Base-by-base conservation (phyloP, 2,888 invertebrate species). In the Glaucopsyche alexis region DNA sequence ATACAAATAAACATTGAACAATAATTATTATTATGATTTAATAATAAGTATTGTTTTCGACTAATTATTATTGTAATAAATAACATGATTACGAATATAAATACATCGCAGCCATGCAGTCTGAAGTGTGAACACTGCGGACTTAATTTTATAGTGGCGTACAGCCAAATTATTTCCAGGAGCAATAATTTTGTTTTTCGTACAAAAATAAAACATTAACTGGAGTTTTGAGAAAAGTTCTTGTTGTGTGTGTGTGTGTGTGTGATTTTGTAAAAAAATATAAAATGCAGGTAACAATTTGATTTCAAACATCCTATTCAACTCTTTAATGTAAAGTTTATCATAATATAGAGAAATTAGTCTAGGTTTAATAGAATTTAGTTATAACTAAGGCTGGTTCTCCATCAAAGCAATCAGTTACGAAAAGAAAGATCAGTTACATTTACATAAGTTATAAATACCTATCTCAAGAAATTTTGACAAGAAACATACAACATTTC, bases 91-190 rank as follows among this genome's bases (percentile, higher is more conserved):
- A 7, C 49, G 49, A 49, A 79, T 76, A 76, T 80, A 81, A 82
- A 81, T 78, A 80, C 74, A 4, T 40, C 76, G 81, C 83, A 84
- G 87, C 85, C 87, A 82, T 81, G 87, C 86, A 78, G 87, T 87
- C 87, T 88, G 83, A 81, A 81, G 7, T 16, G n/a, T 52, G 29
- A 29, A 16, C 52, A 80, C 80, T 42, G 60, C 52, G n/a, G n/a
- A n/a, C n/a, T n/a, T n/a, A 19, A 47, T 72, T 29, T 72, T 45
- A 66, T 66, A 66, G 66, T 45, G 38, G 55, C 52, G 50, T 40
- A 49, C 49, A 65, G 70, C 60, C 19, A 55, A 75, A 75, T 70
- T 65, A n/a, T 47, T 70, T 72, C 73, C 55, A 72, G 71, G 71
- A 70, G 49, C 47, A 49, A 19, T 42, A 49, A n/a, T 70, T 70